Evolutionary conservation across 1,140 invertebrate genomes (phyloP).

Genomic region (Drosophila trapezifrons): DNA sequence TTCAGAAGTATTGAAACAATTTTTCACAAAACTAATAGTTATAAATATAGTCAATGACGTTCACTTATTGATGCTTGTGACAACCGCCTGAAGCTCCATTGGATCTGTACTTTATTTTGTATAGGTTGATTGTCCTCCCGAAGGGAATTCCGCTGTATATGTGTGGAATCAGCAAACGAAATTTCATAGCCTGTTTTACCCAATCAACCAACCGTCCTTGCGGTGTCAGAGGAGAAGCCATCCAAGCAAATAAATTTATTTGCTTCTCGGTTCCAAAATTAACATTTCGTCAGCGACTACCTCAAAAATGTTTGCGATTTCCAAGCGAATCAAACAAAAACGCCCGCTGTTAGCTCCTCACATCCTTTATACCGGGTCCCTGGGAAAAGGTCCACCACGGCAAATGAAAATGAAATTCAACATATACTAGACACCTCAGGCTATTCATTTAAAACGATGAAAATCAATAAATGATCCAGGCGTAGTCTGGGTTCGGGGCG

Average conservation of each 20-base stretch:
- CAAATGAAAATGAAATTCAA: constrained; percentile 35
- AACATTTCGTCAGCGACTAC: constrained; percentile 4
- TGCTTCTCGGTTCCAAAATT: constrained; percentile 1
- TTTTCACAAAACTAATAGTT: neutral
- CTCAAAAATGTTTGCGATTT: constrained; percentile 7
- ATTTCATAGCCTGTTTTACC: neutral
- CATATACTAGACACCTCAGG: constrained; percentile 10
- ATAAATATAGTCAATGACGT: neutral
- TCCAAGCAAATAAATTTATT: constrained; percentile 11
- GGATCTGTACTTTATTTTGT: neutral
- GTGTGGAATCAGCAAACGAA: constrained; percentile 1
- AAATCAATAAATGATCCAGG: constrained; percentile 12
- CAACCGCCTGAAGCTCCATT: neutral
- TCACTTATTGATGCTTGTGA: too few relatives aligned
- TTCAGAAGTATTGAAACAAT: neutral
- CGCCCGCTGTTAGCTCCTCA: neutral
- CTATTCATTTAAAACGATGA: constrained; percentile 4
- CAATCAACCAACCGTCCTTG: constrained; percentile 5
- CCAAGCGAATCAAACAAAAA: constrained; percentile 17
- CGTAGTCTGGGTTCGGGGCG: neutral
- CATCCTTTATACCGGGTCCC: neutral
- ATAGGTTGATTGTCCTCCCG: constrained; percentile 2
- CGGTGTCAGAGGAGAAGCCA: neutral
- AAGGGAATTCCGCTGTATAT: neutral
- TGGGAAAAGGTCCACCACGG: neutral